Base-by-base conservation (phyloP, 23 tunicate genomes). In the Ciona savignyi region DNA sequence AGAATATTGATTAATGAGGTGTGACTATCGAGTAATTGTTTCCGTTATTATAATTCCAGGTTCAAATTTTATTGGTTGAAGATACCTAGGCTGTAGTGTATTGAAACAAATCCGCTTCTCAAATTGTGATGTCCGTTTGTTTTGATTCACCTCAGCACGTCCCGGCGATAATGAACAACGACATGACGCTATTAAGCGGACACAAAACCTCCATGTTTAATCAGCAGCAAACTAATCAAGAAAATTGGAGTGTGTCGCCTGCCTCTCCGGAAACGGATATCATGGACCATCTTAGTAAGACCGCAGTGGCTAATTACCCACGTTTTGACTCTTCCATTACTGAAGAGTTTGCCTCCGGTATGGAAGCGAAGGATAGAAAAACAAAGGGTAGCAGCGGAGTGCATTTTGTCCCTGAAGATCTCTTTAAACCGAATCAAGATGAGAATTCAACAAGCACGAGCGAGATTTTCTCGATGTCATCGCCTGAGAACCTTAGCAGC, bases 121-220 rank as follows among this genome's bases (percentile, higher is more conserved):
- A n/a, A 20, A 6, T 29, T 74, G 78, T 62, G 69, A 74, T 74
- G 78, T 63, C 78, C 23, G 35, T 74, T 74, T 74, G 78, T 51
- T 32, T 72, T 2, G 77, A 56, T 15, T 19, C 34, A 30, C n/a
- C 4, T 33, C 27, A 34, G 21, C 24, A 49, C 30, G 35, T 75
- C 64, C 11, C 56, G 9, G 15, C 56, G 67, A 71, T 75, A 63
- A 82, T 82, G 87, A 82, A 82, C 80, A 82, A 68, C 70, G 80
- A 82, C 11, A 82, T 82, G 87, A 82, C 80, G 22, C 32, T 81
- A 20, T 68, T 74, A 67, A 69, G 75, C 70, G 80, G 75, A 51
- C 48, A 35, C 56, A 75, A 51, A 30, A 65, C 35, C 4, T 51
- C 70, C 74, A 75, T 63, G 30, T 20, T 82, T 1, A 62, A 72